Evolutionary conservation across 2,797 vertebrate genomes (phyloP), one percentile per base, ranked within the genome.

Genomic region (Melanotaenia maccullochi): DNA sequence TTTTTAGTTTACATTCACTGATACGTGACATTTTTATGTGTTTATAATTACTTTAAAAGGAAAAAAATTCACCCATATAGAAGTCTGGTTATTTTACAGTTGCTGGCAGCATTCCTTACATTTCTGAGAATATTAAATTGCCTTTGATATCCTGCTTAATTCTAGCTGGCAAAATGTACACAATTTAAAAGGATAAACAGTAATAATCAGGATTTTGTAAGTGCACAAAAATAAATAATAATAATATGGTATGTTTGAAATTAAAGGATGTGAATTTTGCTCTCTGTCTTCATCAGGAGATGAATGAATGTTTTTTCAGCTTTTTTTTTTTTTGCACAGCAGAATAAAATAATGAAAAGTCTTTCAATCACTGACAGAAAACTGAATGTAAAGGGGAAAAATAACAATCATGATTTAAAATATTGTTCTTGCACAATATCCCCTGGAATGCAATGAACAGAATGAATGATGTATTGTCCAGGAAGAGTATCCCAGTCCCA

Each of bases 21-120:
- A 73, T 40, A 59, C 0, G 6, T 71, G 16, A 28, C 25, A 24
- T 81, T 70, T 78, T 22, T 25, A 68, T 76, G 60, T 57, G 58
- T 75, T 78, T 70, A 28, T 78, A 14, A 54, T 74, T n/a, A 30
- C 66, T 85, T 82, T 58, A 79, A 79, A 86, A 83, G 78, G 60
- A 33, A 25, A 64, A 78, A 71, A 67, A 16, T 60, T 38, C 8
- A 35, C 20, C 40, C n/a, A 0, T 1, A 2, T 51, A 59, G 35
- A 1, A 0, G 20, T 55, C n/a, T 67, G 64, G 4, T 44, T 30
- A 5, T 24, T 36, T 12, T 60, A 32, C 59, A 76, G 73, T 75
- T 60, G 70, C 30, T 72, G 81, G 68, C 57, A 68, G 76, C 28
- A 24, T 40, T 71, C 60, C 75, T 70, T 0, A 11, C 47, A 70